Evolutionary conservation across 2,113 vertebrate species (phyloP).

Genomic region (Pantherophis guttatus): DNA sequence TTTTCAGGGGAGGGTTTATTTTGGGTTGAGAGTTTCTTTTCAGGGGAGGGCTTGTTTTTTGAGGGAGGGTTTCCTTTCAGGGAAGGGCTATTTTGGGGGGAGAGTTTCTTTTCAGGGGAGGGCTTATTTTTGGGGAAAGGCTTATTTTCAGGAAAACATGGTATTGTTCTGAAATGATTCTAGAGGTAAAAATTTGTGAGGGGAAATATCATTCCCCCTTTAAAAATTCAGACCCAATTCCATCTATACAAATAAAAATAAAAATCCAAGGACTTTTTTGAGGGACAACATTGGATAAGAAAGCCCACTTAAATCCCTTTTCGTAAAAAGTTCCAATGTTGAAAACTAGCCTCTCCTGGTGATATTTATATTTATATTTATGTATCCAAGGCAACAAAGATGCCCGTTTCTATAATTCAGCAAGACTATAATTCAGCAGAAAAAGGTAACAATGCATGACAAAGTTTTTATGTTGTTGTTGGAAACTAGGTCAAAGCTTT

Average conservation of each 20-base stretch:
- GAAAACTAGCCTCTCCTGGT: constrained; percentile 59
- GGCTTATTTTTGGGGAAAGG: no score
- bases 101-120: no score
- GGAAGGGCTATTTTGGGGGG: no score
- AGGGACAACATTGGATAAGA: constrained; percentile 30
- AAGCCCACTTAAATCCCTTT: constrained; percentile 53
- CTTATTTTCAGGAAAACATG: no score
- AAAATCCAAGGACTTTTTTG: constrained; percentile 1
- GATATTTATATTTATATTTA: constrained; percentile 53
- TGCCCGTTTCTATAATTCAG: constrained; percentile 53
- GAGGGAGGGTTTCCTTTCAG: no score
- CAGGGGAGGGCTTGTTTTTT: no score
- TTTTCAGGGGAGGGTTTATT: no score
- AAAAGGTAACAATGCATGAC: constrained; percentile 49
- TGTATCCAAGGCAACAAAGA: constrained; percentile 62
- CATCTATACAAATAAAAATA: neutral
- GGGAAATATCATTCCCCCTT: constrained; percentile 7
- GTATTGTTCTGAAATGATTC: neutral
- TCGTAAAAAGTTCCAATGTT: constrained; percentile 44
- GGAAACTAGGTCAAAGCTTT: constrained; percentile 61
- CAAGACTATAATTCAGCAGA: constrained; percentile 41
- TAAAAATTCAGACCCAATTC: neutral
- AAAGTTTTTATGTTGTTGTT: constrained; percentile 41
- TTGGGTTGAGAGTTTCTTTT: no score
- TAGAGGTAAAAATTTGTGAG: neutral